Conservation (phyloP, 2,888 invertebrate genomes). For the Ditylenchus weischeri region DNA sequence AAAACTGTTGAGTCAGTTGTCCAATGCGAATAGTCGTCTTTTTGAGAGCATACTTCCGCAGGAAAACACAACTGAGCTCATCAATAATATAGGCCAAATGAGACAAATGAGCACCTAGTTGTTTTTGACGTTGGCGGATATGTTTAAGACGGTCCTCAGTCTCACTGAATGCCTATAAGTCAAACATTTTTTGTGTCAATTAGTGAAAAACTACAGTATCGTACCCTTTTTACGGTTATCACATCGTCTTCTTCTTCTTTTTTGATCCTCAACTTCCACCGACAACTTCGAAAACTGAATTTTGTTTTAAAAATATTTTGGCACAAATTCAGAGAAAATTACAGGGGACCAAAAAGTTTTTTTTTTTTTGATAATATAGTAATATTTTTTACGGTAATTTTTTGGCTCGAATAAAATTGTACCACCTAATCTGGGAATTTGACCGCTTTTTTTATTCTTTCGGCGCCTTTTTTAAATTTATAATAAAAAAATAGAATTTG, state of each 20-base stretch:
- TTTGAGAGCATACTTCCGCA: constrained; percentile 4
- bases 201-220: background rate
- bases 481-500: no score
- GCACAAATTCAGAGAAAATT: constrained; percentile 4
- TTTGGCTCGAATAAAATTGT: no score
- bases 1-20: background rate
- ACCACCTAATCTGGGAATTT: no score
- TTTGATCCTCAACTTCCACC: constrained; percentile 47
- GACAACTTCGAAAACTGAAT: constrained; percentile 46
- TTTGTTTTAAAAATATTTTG: background rate
- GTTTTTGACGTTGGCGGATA: constrained; percentile 12
- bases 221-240: constrained; percentile 45
- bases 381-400: no score
- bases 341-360: background rate
- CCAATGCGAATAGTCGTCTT: constrained; percentile 1
- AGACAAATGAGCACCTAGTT: constrained; percentile 9
- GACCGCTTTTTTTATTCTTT: no score
- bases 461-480: no score
- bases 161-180: constrained; percentile 43
- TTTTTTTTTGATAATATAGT: no score
- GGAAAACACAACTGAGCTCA: constrained; percentile 2
- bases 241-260: constrained; percentile 54
- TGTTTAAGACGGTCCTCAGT: constrained; percentile 49
- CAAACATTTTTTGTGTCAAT: background rate
- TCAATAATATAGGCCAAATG: constrained; percentile 6